Evolutionary conservation across 2,113 vertebrate species (phyloP).

Genomic region (Oreochromis niloticus): DNA sequence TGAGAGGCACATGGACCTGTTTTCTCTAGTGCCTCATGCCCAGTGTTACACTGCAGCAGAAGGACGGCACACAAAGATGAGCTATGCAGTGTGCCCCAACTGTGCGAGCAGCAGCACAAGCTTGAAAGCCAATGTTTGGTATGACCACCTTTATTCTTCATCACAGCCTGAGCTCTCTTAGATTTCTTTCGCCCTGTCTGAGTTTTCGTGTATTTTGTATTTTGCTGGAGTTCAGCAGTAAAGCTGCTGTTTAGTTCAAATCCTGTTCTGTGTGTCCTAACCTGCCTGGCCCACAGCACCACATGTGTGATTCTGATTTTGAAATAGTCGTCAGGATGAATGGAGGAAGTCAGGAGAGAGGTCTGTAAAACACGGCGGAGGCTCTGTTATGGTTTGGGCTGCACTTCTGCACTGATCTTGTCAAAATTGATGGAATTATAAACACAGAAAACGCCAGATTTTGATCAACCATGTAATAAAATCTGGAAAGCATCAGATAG

Average conservation of each 20-base stretch:
- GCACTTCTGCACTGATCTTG: not conserved
- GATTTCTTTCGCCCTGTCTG: not conserved
- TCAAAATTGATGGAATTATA: not conserved
- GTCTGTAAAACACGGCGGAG: not conserved
- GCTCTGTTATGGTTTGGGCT: not conserved
- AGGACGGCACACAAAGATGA: slow-evolving; percentile 9
- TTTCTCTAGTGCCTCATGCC: not conserved
- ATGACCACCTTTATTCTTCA: not conserved
- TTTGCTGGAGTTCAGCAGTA: not conserved
- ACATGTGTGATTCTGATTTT: not conserved
- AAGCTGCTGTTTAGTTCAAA: not conserved
- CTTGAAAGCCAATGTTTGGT: not conserved
- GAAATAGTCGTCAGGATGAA: not conserved
- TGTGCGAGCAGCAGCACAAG: slow-evolving; percentile 10
- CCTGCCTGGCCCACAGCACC: not conserved
- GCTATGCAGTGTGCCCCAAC: slow-evolving; percentile 2
- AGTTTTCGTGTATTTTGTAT: not conserved
- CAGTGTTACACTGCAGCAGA: slow-evolving; percentile 27
- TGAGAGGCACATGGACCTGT: not conserved
- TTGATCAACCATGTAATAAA: not conserved
- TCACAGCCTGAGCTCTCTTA: not conserved
- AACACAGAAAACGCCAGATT: not conserved
- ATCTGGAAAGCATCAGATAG: not conserved
- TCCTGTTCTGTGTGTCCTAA: not conserved
- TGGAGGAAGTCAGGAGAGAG: not conserved